A percentile compares a stretch with the other conserved stretches of the same genome.
These are phyloP conservation scores for Steinernema scapterisci DNA, from an alignment of 2,888 invertebrate species.

Conservation along the genomic window DNA sequence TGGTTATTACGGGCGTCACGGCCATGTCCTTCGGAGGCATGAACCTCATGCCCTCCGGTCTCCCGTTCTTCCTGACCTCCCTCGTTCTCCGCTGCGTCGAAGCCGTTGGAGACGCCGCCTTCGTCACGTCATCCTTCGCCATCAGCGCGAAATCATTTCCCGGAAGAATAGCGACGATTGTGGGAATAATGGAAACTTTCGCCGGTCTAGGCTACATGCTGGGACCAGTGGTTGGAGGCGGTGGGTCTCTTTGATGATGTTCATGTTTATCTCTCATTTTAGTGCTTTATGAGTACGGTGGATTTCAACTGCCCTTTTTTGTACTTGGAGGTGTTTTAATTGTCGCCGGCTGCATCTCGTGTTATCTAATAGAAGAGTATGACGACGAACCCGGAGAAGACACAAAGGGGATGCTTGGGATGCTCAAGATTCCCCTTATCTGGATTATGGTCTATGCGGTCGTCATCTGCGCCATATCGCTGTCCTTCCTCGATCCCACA, in stretches of 20 bases:
- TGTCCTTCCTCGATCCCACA: constrained; percentile 81
- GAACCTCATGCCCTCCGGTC: constrained; percentile 64
- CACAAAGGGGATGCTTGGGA: constrained; percentile 62
- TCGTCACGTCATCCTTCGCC: constrained; percentile 69
- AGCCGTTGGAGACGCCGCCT: constrained; percentile 67
- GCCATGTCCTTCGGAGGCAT: constrained; percentile 78
- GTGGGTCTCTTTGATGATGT: neutral
- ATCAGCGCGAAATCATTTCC: constrained; percentile 70
- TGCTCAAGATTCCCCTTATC: constrained; percentile 59
- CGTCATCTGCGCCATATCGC: constrained; percentile 65
- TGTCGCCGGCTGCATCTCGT: constrained; percentile 53
- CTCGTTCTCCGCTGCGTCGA: constrained; percentile 63
- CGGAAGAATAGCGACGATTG: constrained; percentile 68
- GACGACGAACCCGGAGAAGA: constrained; percentile 50
- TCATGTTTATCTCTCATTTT: constrained; percentile 70
- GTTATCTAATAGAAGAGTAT: constrained; percentile 54
- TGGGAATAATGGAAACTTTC: constrained; percentile 74
- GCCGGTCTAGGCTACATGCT: constrained; percentile 85
- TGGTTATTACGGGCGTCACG: constrained; percentile 81
- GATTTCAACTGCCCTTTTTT: constrained; percentile 61
- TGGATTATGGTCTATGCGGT: constrained; percentile 65
- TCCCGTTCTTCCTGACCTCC: constrained; percentile 62
- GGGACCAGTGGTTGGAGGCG: constrained; percentile 84
- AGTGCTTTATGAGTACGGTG: constrained; percentile 74
- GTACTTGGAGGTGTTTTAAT: constrained; percentile 60